Percentiles rank a stretch among this genome's conserved stretches.
phyloP scores from a whole-genome alignment of 2,797 vertebrate species.

The Florisuga fusca region DNA sequence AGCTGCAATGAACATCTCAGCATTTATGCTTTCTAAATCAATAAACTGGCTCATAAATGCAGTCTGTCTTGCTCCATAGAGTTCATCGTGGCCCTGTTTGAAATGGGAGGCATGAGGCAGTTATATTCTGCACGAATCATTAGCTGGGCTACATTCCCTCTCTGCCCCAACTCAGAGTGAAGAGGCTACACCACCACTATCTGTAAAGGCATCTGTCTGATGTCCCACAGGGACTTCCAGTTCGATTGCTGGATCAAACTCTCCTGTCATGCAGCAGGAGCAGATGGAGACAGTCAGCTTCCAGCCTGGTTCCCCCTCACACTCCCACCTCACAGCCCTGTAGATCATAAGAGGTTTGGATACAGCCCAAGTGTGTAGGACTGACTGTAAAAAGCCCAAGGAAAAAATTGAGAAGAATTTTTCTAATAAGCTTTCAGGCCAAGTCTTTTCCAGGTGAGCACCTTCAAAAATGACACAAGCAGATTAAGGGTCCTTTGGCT shows the following conservation, averaged over 20 bases:
- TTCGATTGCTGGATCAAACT: background rate
- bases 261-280: constrained; percentile 41
- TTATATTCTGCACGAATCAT: background rate
- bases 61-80: background rate
- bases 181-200: background rate
- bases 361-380: constrained; percentile 6
- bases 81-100: background rate
- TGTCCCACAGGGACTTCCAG: background rate
- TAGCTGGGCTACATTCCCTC: constrained; percentile 9
- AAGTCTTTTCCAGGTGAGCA: background rate
- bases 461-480: background rate
- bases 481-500: background rate
- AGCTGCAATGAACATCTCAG: background rate
- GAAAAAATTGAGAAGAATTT: constrained; percentile 24
- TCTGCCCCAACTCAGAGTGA: background rate
- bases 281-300: constrained; percentile 61
- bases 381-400: constrained; percentile 20
- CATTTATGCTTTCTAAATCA: background rate
- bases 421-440: constrained; percentile 26
- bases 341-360: constrained; percentile 43
- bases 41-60: background rate
- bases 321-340: constrained; percentile 57
- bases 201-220: constrained; percentile 8
- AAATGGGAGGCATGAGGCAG: background rate
- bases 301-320: constrained; percentile 46